These are phyloP conservation scores for Hofmannophila pseudospretella DNA, from an alignment of 2,888 invertebrate genomes.

Conservation along the genomic window DNA sequence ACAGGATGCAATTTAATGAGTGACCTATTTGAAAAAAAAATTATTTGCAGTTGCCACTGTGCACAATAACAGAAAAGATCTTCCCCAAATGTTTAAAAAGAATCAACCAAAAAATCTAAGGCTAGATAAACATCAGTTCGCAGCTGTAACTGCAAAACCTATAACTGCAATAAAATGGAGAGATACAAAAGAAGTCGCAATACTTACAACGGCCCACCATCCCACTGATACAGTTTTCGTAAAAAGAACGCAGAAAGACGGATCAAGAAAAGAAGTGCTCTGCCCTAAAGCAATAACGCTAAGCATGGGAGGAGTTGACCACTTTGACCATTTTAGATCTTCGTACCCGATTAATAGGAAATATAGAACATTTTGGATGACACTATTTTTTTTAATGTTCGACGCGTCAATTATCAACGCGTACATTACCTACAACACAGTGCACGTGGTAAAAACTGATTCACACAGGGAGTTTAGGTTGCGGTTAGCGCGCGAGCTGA, in stretches of 20 bases:
- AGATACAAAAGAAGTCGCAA: slow-evolving; percentile 19
- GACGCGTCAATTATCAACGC: slow-evolving; percentile 19
- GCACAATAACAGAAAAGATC: slow-evolving; percentile 20
- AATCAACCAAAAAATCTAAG: slow-evolving; percentile 16
- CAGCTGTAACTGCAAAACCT: slow-evolving; percentile 20
- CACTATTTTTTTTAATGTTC: slow-evolving; percentile 22
- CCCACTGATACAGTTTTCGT: slow-evolving; percentile 17
- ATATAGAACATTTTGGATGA: slow-evolving; percentile 24
- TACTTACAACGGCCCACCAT: slow-evolving; percentile 24
- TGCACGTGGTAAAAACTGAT: slow-evolving; percentile 6
- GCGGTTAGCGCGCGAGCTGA: slow-evolving; percentile 9
- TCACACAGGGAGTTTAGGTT: slow-evolving; percentile 18
- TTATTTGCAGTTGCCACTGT: slow-evolving; percentile 25
- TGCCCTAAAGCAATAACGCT: slow-evolving; percentile 32
- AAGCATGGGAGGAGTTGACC: slow-evolving; percentile 25
- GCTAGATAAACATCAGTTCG: slow-evolving; percentile 22
- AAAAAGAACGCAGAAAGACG: slow-evolving; percentile 34
- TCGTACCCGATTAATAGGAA: slow-evolving; percentile 25
- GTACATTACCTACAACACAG: slow-evolving; percentile 13
- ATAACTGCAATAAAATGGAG: slow-evolving; percentile 17
- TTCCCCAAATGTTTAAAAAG: slow-evolving; percentile 16
- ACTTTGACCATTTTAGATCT: slow-evolving; percentile 24
- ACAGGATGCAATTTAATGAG: slow-evolving; percentile 17
- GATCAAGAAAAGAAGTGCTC: slow-evolving; percentile 26
- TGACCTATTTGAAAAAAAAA: slow-evolving; percentile 16